phyloP scores from a whole-genome alignment of 2,888 invertebrate species.

The Parelbella ahira region DNA sequence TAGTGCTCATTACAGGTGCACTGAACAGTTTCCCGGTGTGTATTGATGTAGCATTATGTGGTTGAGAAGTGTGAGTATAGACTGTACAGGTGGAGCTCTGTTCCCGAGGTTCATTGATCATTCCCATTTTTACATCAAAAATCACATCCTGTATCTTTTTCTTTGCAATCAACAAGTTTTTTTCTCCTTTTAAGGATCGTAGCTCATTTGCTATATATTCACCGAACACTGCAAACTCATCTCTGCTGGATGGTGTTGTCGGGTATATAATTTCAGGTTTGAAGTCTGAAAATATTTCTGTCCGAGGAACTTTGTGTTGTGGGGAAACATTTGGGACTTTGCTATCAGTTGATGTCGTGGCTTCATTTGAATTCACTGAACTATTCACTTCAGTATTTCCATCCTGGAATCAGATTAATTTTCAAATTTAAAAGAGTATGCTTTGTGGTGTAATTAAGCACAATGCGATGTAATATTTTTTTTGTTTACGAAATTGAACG shows the following conservation, averaged over 20 bases:
- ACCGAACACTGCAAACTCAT: slow-evolving; percentile 80
- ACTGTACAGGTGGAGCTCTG: slow-evolving; percentile 47
- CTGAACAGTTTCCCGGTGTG: slow-evolving; percentile 57
- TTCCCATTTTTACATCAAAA: slow-evolving; percentile 82
- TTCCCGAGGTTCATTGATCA: slow-evolving; percentile 63
- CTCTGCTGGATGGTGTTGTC: slow-evolving; percentile 46
- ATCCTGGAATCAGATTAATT: slow-evolving; percentile 54
- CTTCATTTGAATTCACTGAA: slow-evolving; percentile 40
- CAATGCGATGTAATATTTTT: too few relatives aligned
- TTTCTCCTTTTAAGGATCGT: slow-evolving; percentile 76
- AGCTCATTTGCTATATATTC: slow-evolving; percentile 82
- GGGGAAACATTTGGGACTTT: slow-evolving; percentile 50
- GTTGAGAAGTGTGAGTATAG: slow-evolving; percentile 44
- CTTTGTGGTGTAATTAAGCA: too few relatives aligned
- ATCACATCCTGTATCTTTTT: slow-evolving; percentile 82
- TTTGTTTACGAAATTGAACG: too few relatives aligned
- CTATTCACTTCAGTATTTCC: slow-evolving; percentile 43
- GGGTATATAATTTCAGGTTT: slow-evolving; percentile 48
- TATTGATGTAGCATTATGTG: slow-evolving; percentile 41
- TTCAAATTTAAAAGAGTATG: too few relatives aligned
- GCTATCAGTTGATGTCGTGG: slow-evolving; percentile 43
- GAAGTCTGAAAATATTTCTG: slow-evolving; percentile 41
- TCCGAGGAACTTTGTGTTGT: slow-evolving; percentile 50
- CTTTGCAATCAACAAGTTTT: slow-evolving; percentile 77
- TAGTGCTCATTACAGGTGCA: slow-evolving; percentile 50